Base-by-base conservation (phyloP, 1,140 invertebrate genomes). In the Anastrepha obliqua region DNA sequence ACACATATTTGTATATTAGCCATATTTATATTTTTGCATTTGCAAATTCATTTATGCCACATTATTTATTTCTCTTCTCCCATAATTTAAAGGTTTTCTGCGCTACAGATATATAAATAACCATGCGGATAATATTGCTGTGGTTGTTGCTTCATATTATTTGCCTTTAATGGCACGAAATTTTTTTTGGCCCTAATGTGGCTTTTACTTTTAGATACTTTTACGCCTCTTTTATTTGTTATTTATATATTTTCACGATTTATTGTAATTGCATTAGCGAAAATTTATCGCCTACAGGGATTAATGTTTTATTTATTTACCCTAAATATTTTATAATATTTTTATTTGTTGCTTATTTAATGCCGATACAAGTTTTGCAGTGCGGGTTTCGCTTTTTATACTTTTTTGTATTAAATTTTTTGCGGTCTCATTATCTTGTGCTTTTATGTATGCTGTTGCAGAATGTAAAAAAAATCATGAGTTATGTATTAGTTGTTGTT, bases 261-360 rank as follows among this genome's bases (percentile, higher is more conserved):
- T 74, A 74, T 74, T 47, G 70, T 74, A 51, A 74, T 74, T 74
- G 70, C 70, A 51, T 74, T 74, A 29, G 15, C 42, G 17, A 74
- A 47, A 74, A 44, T 74, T 74, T 74, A 47, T 74, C 17, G 44
- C 70, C 44, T 51, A 17, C 60, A 15, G 15, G 70, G 70, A 74
- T 74, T 74, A 51, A 74, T 74, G 17, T 74, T 67, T 51, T 74
- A 74, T 74, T 74, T 74, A 74, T 74, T 74, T 74, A 42, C 47
- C 13, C 7, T 74, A 74, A 47, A 47, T 47, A n/a, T 74, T 74
- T 74, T 74, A 74, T 47, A 13, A 47, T 74, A 29, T 9, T 7
- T 39, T 42, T 70, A 39, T 70, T 9, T 7, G 65, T 6, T 11
- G 13, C 13, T 70, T 42, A 70, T 70, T 13, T 3, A 9, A 42